phyloP scores from a whole-genome alignment of 2,888 invertebrate genomes.

The Philereme vetulata region DNA sequence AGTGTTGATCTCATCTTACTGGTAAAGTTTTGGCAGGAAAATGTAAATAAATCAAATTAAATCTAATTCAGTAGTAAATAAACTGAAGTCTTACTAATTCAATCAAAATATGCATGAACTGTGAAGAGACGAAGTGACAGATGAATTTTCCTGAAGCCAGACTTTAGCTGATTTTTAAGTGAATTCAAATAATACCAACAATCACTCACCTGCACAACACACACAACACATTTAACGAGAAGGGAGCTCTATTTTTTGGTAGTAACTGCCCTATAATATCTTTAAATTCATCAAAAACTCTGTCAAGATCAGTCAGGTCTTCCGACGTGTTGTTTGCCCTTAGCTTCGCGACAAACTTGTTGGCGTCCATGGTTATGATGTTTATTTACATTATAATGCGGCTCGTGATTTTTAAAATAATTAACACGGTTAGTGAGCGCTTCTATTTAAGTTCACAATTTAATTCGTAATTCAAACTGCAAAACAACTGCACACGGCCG shows the following conservation, averaged over 20 bases:
- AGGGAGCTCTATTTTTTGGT: constrained; percentile 55
- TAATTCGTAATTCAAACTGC: no score
- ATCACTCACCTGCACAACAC: constrained; percentile 68
- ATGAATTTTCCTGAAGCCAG: background rate
- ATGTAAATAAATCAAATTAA: no score
- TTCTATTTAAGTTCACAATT: no score
- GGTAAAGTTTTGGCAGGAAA: no score
- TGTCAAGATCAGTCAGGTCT: constrained; percentile 53
- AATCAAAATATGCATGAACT: background rate
- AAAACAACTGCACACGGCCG: background rate
- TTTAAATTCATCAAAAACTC: constrained; percentile 54
- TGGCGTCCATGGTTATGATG: constrained; percentile 56
- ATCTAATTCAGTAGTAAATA: no score
- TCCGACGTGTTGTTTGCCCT: constrained; percentile 60
- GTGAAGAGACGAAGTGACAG: background rate
- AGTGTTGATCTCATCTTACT: no score
- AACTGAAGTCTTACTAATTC: no score
- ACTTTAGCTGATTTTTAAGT: background rate
- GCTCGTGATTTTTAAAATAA: background rate
- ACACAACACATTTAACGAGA: constrained; percentile 70
- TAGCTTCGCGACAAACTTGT: constrained; percentile 60
- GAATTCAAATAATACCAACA: background rate
- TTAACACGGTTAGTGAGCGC: no score
- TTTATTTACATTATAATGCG: constrained; percentile 5
- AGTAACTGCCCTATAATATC: constrained; percentile 51